phyloP scores from a whole-genome alignment of 2,888 invertebrate species.

The Sesamia inferens region DNA sequence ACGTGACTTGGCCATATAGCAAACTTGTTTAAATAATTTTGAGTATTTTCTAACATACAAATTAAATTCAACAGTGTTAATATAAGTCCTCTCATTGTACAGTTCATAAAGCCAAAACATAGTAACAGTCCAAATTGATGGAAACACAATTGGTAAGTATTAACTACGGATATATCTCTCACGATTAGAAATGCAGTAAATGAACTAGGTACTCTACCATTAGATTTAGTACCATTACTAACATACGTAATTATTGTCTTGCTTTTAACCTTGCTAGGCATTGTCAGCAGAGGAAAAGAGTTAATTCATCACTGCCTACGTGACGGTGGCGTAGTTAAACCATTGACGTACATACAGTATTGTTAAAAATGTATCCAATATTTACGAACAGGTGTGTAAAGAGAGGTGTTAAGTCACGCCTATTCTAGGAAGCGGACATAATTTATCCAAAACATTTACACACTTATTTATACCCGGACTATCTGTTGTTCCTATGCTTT shows the following conservation, averaged over 20 bases:
- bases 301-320: slow-evolving; percentile 49
- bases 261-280: slow-evolving; percentile 9
- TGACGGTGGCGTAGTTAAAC: slow-evolving; percentile 36
- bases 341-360: slow-evolving; percentile 46
- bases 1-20: too few species aligned
- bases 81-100: too few species aligned
- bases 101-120: too few species aligned
- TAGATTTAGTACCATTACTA: slow-evolving; percentile 2
- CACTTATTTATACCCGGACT: slow-evolving; percentile 43
- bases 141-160: neutral
- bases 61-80: too few species aligned
- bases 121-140: neutral
- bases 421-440: slow-evolving; percentile 64
- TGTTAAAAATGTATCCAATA: slow-evolving; percentile 56
- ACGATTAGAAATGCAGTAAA: neutral
- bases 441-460: slow-evolving; percentile 48
- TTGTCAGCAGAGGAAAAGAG: slow-evolving; percentile 19
- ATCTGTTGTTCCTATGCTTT: slow-evolving; percentile 41
- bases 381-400: slow-evolving; percentile 57
- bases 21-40: too few species aligned
- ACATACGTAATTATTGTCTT: slow-evolving; percentile 11
- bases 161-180: neutral
- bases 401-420: slow-evolving; percentile 59
- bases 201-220: neutral
- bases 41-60: too few species aligned